phyloP scores from a whole-genome alignment of 2,113 vertebrate genomes.

The Melanerpes formicivorus region DNA sequence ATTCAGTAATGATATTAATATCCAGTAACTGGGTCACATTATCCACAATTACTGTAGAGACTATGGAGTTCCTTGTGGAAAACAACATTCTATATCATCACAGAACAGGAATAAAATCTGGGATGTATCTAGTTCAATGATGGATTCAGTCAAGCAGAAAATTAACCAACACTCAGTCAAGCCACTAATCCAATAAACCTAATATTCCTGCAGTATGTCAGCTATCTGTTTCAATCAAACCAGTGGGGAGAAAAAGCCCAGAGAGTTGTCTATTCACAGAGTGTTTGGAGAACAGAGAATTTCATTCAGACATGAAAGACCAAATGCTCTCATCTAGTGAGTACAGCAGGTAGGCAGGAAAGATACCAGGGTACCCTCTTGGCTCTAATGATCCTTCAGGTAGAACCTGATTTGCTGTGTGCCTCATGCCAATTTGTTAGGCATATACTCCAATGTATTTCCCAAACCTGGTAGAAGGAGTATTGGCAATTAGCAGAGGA shows the following conservation, averaged over 20 bases:
- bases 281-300: neutral
- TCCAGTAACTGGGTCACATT: neutral
- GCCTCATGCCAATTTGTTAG: neutral
- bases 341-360: neutral
- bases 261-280: neutral
- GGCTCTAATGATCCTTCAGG: neutral
- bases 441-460: neutral
- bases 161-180: neutral
- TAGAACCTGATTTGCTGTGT: neutral
- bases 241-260: neutral
- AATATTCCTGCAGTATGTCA: neutral
- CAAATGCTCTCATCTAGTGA: neutral
- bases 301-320: neutral
- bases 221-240: conserved; percentile 25
- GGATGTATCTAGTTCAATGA: neutral
- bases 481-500: neutral
- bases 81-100: neutral
- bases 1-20: neutral
- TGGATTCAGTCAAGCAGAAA: conserved; percentile 31
- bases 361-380: neutral
- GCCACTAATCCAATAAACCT: neutral
- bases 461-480: neutral
- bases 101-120: neutral
- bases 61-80: neutral
- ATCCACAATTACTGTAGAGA: neutral